phyloP scores from a whole-genome alignment of 2,113 vertebrate genomes.

The Ginglymostoma cirratum region DNA sequence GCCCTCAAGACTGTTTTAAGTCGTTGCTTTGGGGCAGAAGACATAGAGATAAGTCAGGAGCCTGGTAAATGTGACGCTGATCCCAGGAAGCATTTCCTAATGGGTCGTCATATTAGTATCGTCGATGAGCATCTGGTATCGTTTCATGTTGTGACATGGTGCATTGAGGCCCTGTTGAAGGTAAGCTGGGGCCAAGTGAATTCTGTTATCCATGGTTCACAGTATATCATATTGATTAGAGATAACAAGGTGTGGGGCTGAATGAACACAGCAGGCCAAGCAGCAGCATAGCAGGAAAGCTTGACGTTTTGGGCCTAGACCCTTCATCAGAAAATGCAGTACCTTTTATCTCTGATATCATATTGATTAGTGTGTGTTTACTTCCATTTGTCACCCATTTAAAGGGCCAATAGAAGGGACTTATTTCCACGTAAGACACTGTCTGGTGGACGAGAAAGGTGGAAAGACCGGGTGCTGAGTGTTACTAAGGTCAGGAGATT shows the following conservation, averaged over 20 bases:
- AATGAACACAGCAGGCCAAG: no score
- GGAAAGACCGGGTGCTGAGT: no score
- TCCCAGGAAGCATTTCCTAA: neutral
- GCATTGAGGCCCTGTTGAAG: neutral
- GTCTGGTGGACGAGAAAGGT: no score
- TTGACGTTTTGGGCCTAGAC: no score
- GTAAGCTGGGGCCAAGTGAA: neutral
- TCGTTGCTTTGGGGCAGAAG: neutral
- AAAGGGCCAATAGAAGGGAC: neutral
- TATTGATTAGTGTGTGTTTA: neutral
- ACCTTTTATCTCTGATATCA: no score
- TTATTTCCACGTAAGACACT: no score
- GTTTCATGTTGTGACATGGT: neutral
- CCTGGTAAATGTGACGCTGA: neutral
- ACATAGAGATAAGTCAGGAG: neutral
- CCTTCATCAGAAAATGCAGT: no score
- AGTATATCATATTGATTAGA: no score
- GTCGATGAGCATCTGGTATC: neutral
- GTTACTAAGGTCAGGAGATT: no score
- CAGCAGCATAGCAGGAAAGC: no score
- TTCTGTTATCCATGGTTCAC: no score
- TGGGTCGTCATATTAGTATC: neutral
- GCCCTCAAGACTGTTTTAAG: neutral
- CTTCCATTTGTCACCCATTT: neutral
- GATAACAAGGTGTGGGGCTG: no score